Percentiles rank a stretch among this genome's conserved stretches.
These are phyloP conservation scores for Cinclus mexicanus DNA, from an alignment of 2,113 vertebrate genomes.

Conservation along the genomic window DNA sequence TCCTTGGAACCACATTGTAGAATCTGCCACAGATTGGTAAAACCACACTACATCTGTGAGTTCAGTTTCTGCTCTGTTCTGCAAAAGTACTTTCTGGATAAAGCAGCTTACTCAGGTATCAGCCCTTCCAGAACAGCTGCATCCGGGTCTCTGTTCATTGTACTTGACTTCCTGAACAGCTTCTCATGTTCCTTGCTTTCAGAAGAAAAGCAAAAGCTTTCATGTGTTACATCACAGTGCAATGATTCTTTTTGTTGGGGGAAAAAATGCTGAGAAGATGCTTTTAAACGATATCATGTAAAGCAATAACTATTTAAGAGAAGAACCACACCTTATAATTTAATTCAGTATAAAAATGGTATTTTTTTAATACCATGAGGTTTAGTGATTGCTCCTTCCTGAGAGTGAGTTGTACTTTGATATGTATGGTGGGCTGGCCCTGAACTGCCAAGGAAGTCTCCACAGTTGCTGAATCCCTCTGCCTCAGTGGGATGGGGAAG, in stretches of 20 bases:
- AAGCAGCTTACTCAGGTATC: not conserved
- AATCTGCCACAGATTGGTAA: not conserved
- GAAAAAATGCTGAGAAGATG: not conserved
- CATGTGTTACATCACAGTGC: not conserved
- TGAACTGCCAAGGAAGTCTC: not conserved
- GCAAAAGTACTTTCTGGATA: not conserved
- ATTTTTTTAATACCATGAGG: not conserved
- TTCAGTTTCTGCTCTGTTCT: not conserved
- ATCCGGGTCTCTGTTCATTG: rapidly evolving
- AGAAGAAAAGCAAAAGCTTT: not conserved
- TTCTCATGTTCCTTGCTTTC: not conserved
- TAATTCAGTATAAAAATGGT: not conserved
- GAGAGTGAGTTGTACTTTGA: not conserved
- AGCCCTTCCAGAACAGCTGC: not conserved
- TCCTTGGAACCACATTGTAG: not conserved
- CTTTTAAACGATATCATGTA: not conserved
- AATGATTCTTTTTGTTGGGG: not conserved
- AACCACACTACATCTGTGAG: not conserved
- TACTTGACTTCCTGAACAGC: not conserved
- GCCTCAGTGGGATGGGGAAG: not conserved
- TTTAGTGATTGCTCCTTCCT: not conserved
- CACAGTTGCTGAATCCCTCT: rapidly evolving
- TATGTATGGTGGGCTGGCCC: not conserved
- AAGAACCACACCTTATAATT: not conserved
- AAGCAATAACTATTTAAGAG: not conserved